These are phyloP conservation scores for Arnoldichthys spilopterus DNA, from an alignment of 2,797 vertebrate genomes.

Conservation along the genomic window DNA sequence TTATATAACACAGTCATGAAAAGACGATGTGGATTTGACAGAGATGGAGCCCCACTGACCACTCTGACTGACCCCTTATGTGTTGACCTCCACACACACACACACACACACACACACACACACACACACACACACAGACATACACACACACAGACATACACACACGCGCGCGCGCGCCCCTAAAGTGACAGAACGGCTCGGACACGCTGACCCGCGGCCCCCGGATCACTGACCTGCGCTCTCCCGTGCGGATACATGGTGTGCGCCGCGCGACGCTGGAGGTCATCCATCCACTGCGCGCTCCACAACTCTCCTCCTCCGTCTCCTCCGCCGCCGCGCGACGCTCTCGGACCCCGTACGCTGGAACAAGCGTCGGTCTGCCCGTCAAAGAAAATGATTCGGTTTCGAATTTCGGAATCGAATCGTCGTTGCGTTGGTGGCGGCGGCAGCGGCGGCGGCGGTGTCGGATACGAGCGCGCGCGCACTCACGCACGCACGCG, in stretches of 20 bases:
- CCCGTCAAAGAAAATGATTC: not conserved
- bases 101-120: not conserved
- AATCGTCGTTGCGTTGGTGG: not conserved
- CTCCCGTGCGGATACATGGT: slow-evolving; percentile 62
- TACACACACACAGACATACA: not conserved
- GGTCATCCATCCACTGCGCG: slow-evolving; percentile 43
- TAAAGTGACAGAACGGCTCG: no score
- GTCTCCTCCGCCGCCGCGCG: not conserved
- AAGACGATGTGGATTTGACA: slow-evolving; percentile 38
- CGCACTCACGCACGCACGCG: slow-evolving; percentile 37
- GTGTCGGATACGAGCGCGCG: slow-evolving; percentile 44
- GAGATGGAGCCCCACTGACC: slow-evolving; percentile 37
- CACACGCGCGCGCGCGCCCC: not conserved
- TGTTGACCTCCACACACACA: not conserved
- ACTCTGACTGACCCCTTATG: not conserved
- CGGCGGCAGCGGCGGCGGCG: not conserved
- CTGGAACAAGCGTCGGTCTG: no score
- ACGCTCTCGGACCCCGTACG: no score
- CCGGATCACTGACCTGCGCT: slow-evolving; percentile 50
- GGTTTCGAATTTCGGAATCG: not conserved
- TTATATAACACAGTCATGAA: not conserved
- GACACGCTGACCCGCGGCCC: not conserved
- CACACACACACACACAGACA: not conserved
- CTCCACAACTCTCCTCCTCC: not conserved
- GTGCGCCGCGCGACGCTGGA: slow-evolving; percentile 33